These are phyloP conservation scores for Bos taurus DNA, from an alignment of 2,113 vertebrate genomes.

Conservation along the genomic window DNA sequence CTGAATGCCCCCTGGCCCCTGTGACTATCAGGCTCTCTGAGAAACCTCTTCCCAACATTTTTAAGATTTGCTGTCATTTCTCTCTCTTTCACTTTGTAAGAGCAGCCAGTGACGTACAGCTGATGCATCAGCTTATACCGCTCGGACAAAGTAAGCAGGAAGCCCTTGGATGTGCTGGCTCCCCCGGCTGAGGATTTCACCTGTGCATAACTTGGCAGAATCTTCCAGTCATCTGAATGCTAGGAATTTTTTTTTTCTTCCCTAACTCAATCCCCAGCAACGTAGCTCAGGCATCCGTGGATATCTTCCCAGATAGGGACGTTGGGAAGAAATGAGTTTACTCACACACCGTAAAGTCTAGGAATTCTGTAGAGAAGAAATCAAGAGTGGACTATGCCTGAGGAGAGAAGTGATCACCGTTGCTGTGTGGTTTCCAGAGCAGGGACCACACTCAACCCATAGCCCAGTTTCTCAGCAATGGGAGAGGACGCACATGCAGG, in stretches of 20 bases:
- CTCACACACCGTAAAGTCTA: background rate
- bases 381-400: background rate
- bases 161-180: background rate
- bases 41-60: background rate
- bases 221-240: background rate
- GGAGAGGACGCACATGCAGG: background rate
- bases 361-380: background rate
- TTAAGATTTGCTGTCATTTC: background rate
- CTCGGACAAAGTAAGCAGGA: background rate
- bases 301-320: background rate
- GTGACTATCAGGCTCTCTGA: background rate
- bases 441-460: background rate
- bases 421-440: background rate
- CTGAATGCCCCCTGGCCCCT: background rate
- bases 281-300: background rate
- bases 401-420: background rate
- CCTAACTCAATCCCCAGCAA: background rate
- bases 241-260: background rate
- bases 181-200: background rate
- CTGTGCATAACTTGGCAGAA: background rate
- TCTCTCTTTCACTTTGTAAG: background rate
- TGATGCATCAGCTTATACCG: background rate
- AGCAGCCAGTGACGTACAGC: background rate
- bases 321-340: background rate
- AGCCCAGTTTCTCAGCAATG: background rate